Conservation (phyloP, 1,140 invertebrate species). For the Metopolophium dirhodum region DNA sequence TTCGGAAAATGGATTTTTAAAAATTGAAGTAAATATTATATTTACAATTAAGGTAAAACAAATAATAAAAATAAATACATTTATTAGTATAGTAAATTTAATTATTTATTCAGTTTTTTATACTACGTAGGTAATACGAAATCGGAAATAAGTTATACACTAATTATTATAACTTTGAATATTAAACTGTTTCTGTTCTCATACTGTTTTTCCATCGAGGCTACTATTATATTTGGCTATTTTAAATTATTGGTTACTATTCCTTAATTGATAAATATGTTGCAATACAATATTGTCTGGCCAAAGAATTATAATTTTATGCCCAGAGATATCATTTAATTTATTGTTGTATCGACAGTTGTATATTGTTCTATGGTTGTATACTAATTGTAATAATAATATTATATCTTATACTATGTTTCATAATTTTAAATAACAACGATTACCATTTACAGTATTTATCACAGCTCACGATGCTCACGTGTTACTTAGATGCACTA, state of each 20-base stretch:
- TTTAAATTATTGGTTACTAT: not conserved
- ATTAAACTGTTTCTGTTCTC: not conserved
- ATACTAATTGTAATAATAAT: not conserved
- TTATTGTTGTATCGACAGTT: not conserved
- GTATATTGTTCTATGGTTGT: too few species aligned
- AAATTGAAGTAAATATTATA: not conserved
- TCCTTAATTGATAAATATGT: not conserved
- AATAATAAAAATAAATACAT: not conserved
- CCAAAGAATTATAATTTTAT: not conserved
- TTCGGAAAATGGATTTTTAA: not conserved
- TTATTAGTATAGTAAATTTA: not conserved
- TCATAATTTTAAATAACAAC: not conserved
- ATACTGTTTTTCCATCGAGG: not conserved
- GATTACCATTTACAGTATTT: not conserved
- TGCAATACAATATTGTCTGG: not conserved
- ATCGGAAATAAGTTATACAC: not conserved
- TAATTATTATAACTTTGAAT: not conserved
- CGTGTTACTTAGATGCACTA: not conserved
- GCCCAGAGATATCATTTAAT: not conserved
- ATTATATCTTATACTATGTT: not conserved
- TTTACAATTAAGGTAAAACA: not conserved
- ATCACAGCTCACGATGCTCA: not conserved
- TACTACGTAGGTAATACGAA: not conserved
- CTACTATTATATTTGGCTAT: not conserved
- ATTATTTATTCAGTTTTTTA: not conserved